Conservation (phyloP, 2,113 vertebrate genomes). For the Hepsetus odoe region DNA sequence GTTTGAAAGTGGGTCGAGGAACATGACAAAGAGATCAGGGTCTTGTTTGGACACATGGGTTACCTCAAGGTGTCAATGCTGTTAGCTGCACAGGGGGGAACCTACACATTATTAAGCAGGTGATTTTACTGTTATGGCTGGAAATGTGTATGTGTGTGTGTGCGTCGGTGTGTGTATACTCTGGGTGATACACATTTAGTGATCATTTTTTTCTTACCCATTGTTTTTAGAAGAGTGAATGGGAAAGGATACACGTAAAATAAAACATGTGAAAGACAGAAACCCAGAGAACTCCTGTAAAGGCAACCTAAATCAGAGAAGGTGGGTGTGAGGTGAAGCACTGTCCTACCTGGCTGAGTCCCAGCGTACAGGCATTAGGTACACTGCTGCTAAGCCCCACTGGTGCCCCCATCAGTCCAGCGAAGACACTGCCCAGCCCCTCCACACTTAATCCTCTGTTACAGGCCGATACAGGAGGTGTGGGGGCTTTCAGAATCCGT, state of each 20-base stretch:
- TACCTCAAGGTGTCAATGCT: too few relatives aligned
- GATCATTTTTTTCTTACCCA: background rate
- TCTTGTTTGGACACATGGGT: too few relatives aligned
- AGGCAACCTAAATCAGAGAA: background rate
- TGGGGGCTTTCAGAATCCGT: constrained; percentile 66
- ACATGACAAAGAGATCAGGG: too few relatives aligned
- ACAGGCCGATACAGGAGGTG: constrained; percentile 66
- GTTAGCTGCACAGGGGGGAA: too few relatives aligned
- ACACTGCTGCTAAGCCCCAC: constrained; percentile 78
- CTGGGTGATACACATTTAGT: too few relatives aligned
- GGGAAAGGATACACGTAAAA: background rate
- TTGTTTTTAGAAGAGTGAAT: too few relatives aligned
- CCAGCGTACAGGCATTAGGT: constrained; percentile 71
- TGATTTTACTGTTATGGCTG: too few relatives aligned
- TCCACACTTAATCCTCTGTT: constrained; percentile 80
- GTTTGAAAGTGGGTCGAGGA: too few relatives aligned
- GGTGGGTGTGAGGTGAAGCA: background rate
- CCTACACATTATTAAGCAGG: too few relatives aligned
- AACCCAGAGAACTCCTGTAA: background rate
- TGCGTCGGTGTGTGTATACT: too few relatives aligned
- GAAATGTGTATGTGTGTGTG: too few relatives aligned
- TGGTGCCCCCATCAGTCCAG: constrained; percentile 76
- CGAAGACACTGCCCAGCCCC: constrained; percentile 78
- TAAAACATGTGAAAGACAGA: background rate
- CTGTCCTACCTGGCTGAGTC: constrained; percentile 78